Base-by-base conservation (phyloP, 2,888 invertebrate genomes). In the Teleiodes luculella region DNA sequence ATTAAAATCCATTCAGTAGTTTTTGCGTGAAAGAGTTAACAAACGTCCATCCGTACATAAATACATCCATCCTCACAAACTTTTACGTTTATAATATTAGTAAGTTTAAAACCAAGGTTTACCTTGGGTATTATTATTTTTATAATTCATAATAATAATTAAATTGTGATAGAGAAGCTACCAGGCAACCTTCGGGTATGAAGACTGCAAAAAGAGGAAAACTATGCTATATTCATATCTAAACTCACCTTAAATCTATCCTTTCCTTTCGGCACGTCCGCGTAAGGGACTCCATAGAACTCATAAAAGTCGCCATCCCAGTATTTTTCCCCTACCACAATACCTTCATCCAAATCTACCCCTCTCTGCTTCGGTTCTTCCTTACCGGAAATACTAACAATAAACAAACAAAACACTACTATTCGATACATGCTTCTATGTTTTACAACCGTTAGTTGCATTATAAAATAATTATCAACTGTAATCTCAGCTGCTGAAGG, bases 221-320 rank as follows among this genome's bases (percentile, higher is more conserved):
- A n/a, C n/a, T n/a, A n/a, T n/a, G n/a, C n/a, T n/a, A n/a, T n/a
- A n/a, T n/a, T n/a, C n/a, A n/a, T n/a, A n/a, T n/a, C n/a, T n/a
- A n/a, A n/a, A n/a, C 47, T 62, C 35, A 89, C 88, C 82, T 88
- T 82, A 68, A 68, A 89, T 28, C 65, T 68, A 52, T 89, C 82
- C 20, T 74, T 60, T 7, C 87, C 88, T 18, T 65, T 79, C 0
- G 88, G 88, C 0, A 63, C 77, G 1, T 65, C 76, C 0, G 88
- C 88, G 55, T 85, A 89, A 0, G 87, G 87, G 0, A 89, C 62
- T 2, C 86, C 85, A 50, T 71, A 86, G 52, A 86, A 89, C 53
- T 86, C 85, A 62, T 76, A 83, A 52, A 73, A 85, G 45, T 87
- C 86, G 0, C 86, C 88, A 67, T 83, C 73, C 88, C 87, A 88